Conservation (phyloP, 2,797 vertebrate species). For the Halcyon smyrnensis region DNA sequence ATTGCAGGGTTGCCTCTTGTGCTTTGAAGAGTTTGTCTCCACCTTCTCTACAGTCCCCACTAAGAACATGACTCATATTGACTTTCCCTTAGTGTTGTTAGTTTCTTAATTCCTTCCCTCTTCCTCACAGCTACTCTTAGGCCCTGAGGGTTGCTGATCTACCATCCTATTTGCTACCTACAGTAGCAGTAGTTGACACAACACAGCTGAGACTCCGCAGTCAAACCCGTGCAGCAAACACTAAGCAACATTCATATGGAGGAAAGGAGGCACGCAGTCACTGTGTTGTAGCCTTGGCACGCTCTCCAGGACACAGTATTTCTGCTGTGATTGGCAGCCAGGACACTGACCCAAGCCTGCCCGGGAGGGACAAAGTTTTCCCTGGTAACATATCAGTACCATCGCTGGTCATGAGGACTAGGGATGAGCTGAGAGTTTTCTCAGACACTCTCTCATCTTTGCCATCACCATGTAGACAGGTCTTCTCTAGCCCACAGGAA, state of each 20-base stretch:
- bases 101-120: not conserved
- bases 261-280: not conserved
- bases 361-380: rapidly evolving
- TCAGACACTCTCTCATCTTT: not conserved
- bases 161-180: not conserved
- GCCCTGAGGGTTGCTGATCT: not conserved
- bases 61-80: not conserved
- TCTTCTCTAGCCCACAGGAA: not conserved
- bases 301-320: not conserved
- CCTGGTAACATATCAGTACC: not conserved
- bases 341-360: not conserved
- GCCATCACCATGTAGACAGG: not conserved
- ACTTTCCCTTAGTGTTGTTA: not conserved
- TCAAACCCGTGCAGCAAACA: not conserved
- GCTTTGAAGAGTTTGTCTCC: not conserved
- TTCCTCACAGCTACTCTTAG: not conserved
- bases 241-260: not conserved
- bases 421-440: not conserved
- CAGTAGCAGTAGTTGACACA: not conserved
- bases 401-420: not conserved
- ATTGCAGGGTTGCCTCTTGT: not conserved
- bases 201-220: not conserved
- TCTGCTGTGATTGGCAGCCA: not conserved
- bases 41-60: not conserved
- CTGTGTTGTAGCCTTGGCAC: not conserved